These are phyloP conservation scores for Fragariocoptes setiger DNA, from an alignment of 1,140 invertebrate genomes.

Conservation along the genomic window DNA sequence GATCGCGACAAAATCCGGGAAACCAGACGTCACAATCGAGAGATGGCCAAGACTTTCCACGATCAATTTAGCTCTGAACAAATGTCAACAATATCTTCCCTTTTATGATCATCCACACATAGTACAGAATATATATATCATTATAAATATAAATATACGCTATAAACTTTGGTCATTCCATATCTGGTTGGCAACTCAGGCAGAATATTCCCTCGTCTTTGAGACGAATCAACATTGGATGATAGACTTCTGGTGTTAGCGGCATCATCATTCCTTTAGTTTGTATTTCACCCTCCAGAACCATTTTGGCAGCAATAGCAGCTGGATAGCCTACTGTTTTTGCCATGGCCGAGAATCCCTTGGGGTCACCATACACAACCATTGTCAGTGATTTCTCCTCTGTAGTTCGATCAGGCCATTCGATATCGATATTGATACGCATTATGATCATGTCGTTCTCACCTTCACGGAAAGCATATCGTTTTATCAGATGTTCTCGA, in stretches of 20 bases:
- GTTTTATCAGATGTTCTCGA: constrained; percentile 31
- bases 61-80: too few relatives aligned
- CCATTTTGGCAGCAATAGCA: constrained; percentile 86
- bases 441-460: constrained; percentile 81
- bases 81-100: too few relatives aligned
- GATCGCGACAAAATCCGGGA: neutral
- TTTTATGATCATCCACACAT: too few relatives aligned
- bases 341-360: constrained; percentile 81
- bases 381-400: constrained; percentile 65
- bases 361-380: constrained; percentile 56
- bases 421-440: constrained; percentile 62
- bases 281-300: constrained; percentile 89
- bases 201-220: constrained; percentile 45
- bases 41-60: neutral
- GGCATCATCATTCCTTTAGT: constrained; percentile 63
- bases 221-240: constrained; percentile 50
- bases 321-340: constrained; percentile 80
- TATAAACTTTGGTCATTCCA: too few relatives aligned
- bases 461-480: constrained; percentile 23
- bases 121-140: too few relatives aligned
- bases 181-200: too few relatives aligned
- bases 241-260: constrained; percentile 58
- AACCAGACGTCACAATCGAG: neutral
- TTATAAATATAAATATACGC: too few relatives aligned
- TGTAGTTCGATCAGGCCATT: constrained; percentile 48